Percentiles rank a stretch among this genome's conserved stretches.
Conservation (phyloP, 2,888 invertebrate genomes). For the Luperina nickerlii region DNA sequence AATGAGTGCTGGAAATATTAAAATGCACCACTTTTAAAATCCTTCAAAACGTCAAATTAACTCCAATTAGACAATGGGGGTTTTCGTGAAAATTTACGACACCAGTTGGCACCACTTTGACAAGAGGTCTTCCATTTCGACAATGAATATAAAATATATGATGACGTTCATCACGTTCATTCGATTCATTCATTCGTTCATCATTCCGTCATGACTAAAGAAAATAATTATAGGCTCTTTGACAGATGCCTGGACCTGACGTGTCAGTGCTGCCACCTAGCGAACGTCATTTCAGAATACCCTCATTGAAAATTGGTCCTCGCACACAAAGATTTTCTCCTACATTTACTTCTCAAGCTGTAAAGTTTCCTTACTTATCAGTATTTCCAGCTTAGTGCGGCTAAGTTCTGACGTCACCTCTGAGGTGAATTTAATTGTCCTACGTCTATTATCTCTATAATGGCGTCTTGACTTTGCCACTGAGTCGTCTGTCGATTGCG, state of each 20-base stretch:
- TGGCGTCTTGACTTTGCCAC: constrained; percentile 77
- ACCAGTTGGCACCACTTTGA: too few relatives aligned
- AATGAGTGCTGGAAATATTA: not conserved
- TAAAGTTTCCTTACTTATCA: constrained; percentile 40
- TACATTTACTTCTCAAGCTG: not conserved
- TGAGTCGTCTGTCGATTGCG: constrained; percentile 65
- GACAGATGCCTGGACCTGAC: too few relatives aligned
- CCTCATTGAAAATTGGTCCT: not conserved
- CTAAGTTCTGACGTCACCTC: constrained; percentile 62
- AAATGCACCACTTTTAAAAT: not conserved
- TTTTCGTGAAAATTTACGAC: too few relatives aligned
- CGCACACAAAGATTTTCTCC: not conserved
- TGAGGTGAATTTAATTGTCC: constrained; percentile 82
- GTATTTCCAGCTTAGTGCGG: constrained; percentile 37
- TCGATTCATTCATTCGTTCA: too few relatives aligned
- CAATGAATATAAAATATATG: too few relatives aligned
- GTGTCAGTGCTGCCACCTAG: too few relatives aligned
- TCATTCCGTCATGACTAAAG: too few relatives aligned
- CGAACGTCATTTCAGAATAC: too few relatives aligned
- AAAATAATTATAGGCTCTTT: too few relatives aligned
- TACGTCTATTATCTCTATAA: constrained; percentile 70
- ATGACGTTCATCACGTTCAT: too few relatives aligned
- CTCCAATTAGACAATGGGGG: not conserved
- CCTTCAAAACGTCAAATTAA: not conserved
- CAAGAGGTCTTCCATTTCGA: too few relatives aligned